Conservation (phyloP, 2,888 invertebrate species). For the Stenurella melanura region DNA sequence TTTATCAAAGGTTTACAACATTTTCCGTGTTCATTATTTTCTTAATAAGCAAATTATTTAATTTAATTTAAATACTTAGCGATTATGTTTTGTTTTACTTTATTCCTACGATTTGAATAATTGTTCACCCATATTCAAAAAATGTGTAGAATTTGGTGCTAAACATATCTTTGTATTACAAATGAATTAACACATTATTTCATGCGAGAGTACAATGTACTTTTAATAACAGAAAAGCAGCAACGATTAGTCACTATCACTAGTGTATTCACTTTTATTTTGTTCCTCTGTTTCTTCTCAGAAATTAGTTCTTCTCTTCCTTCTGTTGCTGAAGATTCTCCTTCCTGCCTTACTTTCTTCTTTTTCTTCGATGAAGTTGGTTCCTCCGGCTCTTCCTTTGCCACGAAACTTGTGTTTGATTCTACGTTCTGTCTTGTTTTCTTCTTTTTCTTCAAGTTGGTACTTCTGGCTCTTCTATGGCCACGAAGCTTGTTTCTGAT, state of each 20-base stretch:
- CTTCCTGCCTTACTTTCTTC: slow-evolving; percentile 56
- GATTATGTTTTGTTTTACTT: background rate
- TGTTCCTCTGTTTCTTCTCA: background rate
- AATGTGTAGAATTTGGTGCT: background rate
- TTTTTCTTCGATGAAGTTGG: slow-evolving; percentile 54
- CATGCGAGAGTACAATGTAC: background rate
- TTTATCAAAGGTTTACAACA: no score
- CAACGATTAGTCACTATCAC: background rate
- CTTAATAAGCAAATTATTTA: no score
- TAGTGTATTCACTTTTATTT: background rate
- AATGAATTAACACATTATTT: background rate
- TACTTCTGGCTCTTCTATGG: slow-evolving; percentile 45
- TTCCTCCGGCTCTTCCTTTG: slow-evolving; percentile 38
- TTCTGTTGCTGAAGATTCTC: no score
- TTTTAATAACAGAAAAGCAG: background rate
- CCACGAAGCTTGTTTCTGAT: background rate
- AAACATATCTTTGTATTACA: background rate
- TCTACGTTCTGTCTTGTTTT: slow-evolving; percentile 53
- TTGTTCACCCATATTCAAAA: background rate
- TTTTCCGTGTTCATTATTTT: no score
- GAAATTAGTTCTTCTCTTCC: background rate
- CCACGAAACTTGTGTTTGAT: background rate
- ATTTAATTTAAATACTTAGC: no score
- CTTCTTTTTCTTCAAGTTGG: slow-evolving; percentile 55
- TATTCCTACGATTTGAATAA: background rate